Conservation (phyloP, 2,888 invertebrate species). For the Creontiades dilutus region DNA sequence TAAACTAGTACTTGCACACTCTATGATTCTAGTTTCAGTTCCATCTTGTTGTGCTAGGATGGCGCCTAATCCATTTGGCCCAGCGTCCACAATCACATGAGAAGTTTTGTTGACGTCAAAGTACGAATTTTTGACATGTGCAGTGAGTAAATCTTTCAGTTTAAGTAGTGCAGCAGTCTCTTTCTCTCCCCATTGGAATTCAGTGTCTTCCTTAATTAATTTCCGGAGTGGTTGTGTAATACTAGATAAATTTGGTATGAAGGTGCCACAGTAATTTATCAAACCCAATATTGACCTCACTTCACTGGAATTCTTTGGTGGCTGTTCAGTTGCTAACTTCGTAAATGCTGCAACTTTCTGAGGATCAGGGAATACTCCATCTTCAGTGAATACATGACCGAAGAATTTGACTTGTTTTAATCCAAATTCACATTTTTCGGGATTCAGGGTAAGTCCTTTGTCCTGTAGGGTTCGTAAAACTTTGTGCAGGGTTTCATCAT, state of each 20-base stretch:
- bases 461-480: background rate
- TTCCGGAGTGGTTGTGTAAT: background rate
- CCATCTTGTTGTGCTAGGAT: slow-evolving; percentile 39
- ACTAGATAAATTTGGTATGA: background rate
- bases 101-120: slow-evolving; percentile 56
- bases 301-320: background rate
- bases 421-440: background rate
- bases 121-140: slow-evolving; percentile 37
- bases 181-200: background rate
- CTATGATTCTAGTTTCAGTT: background rate
- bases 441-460: background rate
- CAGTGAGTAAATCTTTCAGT: background rate
- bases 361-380: slow-evolving; percentile 35
- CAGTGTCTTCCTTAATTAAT: background rate
- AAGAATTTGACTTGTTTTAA: background rate
- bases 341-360: background rate
- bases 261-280: slow-evolving; percentile 7
- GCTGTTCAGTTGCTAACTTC: background rate
- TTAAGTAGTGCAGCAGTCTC: background rate
- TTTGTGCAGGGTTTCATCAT: background rate
- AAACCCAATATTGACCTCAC: background rate
- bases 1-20: slow-evolving; percentile 46
- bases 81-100: slow-evolving; percentile 53
- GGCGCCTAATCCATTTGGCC: slow-evolving; percentile 48
- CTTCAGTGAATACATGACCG: slow-evolving; percentile 32